phyloP scores from a whole-genome alignment of 2,113 vertebrate species.

The Solea senegalensis region DNA sequence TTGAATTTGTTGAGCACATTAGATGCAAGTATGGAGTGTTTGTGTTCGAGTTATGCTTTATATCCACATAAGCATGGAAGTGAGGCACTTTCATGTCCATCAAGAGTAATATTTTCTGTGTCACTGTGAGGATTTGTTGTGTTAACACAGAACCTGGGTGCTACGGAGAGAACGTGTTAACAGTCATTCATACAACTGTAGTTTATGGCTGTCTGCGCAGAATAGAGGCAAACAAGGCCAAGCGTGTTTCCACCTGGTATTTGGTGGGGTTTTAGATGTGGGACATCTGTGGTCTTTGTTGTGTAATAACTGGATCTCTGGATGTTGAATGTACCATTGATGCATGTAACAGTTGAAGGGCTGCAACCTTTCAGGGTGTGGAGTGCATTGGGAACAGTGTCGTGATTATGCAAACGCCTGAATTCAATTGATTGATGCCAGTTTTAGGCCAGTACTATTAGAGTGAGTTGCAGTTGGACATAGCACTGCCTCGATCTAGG shows the following conservation, averaged over 20 bases:
- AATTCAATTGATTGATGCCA: conserved; percentile 12
- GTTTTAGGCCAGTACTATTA: neutral
- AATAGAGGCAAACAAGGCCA: neutral
- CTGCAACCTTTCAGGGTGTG: neutral
- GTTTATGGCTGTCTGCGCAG: neutral
- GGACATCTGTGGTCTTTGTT: conserved; percentile 40
- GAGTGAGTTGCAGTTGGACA: no score
- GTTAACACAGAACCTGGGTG: neutral
- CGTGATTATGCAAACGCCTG: conserved; percentile 12
- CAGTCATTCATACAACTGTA: conserved; percentile 12
- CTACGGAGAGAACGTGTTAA: conserved; percentile 14
- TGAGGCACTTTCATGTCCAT: conserved; percentile 4
- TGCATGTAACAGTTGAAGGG: conserved; percentile 7
- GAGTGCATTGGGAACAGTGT: neutral
- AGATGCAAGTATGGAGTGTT: neutral
- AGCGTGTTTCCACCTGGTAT: neutral
- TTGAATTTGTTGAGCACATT: neutral
- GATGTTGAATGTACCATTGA: conserved; percentile 18
- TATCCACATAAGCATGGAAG: neutral
- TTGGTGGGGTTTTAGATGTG: conserved; percentile 15
- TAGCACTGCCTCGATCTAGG: no score
- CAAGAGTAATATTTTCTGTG: conserved; percentile 19
- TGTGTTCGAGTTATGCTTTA: conserved; percentile 3
- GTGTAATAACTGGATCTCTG: conserved; percentile 56
- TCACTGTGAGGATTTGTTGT: conserved; percentile 7